phyloP scores from a whole-genome alignment of 2,888 invertebrate genomes.

The Drosophila emarginata region DNA sequence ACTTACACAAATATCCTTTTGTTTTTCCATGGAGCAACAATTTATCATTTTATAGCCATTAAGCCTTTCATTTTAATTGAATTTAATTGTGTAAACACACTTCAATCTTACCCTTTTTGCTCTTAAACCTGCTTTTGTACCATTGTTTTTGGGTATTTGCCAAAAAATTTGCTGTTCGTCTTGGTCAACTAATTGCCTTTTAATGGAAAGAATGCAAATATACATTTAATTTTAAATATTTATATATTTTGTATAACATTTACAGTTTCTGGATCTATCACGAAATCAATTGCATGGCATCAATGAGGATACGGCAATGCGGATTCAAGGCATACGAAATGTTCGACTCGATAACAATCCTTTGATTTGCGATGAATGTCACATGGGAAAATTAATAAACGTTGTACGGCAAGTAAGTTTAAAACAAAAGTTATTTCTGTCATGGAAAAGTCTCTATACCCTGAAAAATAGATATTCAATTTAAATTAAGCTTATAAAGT shows the following conservation, averaged over 20 bases:
- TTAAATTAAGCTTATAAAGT: too few species aligned
- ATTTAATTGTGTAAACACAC: conserved; percentile 69
- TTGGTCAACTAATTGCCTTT: conserved; percentile 16
- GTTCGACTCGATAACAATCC: conserved; percentile 82
- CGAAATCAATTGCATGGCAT: conserved; percentile 87
- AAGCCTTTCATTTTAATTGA: conserved; percentile 72
- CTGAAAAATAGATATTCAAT: too few species aligned
- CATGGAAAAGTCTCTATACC: not conserved
- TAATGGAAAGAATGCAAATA: conserved; percentile 23
- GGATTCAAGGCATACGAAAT: conserved; percentile 81
- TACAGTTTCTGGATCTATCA: conserved; percentile 87
- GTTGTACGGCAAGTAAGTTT: conserved; percentile 81
- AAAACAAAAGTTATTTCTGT: not conserved
- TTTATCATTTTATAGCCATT: conserved; percentile 65
- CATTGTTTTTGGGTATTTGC: conserved; percentile 29
- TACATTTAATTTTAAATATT: not conserved
- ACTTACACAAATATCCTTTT: conserved; percentile 25
- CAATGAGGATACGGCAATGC: conserved; percentile 80
- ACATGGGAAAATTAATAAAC: conserved; percentile 82
- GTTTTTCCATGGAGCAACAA: conserved; percentile 34
- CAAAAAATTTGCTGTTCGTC: conserved; percentile 35
- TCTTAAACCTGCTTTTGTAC: conserved; percentile 10
- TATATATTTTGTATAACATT: conserved; percentile 14
- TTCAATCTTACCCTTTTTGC: conserved; percentile 31
- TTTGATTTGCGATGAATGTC: conserved; percentile 82